These are phyloP conservation scores for Hemicordylus capensis DNA, from an alignment of 2,113 vertebrate genomes.

Conservation along the genomic window DNA sequence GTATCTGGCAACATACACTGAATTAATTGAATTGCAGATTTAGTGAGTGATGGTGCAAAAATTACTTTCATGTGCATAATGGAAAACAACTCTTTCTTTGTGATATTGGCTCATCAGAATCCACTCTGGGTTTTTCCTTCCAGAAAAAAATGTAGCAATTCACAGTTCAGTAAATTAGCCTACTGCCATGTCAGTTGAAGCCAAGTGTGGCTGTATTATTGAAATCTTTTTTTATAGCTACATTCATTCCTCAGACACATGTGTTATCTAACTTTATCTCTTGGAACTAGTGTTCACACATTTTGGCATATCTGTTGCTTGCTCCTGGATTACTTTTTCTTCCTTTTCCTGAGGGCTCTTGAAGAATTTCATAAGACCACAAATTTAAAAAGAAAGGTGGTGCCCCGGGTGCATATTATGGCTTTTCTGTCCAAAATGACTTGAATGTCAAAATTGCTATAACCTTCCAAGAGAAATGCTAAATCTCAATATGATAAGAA, in stretches of 20 bases:
- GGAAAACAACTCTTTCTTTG: not conserved
- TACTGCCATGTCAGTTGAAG: constrained; percentile 69
- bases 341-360: not conserved
- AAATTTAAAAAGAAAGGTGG: constrained; percentile 12
- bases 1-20: not conserved
- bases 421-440: constrained; percentile 60
- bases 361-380: constrained; percentile 23
- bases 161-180: constrained; percentile 59
- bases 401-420: constrained; percentile 9
- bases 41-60: not conserved
- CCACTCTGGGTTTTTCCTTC: not conserved
- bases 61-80: not conserved
- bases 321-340: not conserved
- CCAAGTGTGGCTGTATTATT: constrained; percentile 65
- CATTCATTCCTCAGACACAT: constrained; percentile 51
- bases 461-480: constrained; percentile 45
- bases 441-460: constrained; percentile 54
- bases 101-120: not conserved
- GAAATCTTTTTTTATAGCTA: constrained; percentile 62
- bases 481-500: constrained; percentile 58
- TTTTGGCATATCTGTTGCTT: constrained; percentile 32
- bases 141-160: constrained; percentile 53
- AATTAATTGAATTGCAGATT: not conserved
- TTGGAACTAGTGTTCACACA: constrained; percentile 30
- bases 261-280: constrained; percentile 25